phyloP scores from a whole-genome alignment of 2,113 vertebrate genomes.

The Bambusicola thoracicus region DNA sequence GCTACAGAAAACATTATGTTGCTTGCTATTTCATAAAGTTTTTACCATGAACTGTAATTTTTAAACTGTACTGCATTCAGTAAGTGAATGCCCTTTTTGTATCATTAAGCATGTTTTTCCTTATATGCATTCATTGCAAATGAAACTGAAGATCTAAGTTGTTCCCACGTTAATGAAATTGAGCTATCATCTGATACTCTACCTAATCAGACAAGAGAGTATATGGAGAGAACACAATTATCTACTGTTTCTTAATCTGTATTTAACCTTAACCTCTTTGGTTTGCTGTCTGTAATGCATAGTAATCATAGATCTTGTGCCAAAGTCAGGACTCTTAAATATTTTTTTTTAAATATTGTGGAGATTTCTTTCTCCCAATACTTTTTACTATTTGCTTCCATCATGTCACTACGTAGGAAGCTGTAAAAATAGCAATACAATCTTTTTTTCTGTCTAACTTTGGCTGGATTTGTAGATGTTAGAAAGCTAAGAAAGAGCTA shows the following conservation, averaged over 20 bases:
- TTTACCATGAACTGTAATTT: fast-evolving
- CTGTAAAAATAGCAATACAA: neutral
- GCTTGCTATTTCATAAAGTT: neutral
- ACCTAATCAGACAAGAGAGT: neutral
- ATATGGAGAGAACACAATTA: neutral
- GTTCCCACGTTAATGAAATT: neutral
- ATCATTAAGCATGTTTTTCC: neutral
- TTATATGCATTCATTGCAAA: neutral
- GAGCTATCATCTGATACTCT: neutral
- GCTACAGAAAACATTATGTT: neutral
- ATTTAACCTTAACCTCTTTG: neutral
- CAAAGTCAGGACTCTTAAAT: neutral
- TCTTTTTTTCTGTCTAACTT: neutral
- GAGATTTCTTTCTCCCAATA: neutral
- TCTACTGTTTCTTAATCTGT: neutral
- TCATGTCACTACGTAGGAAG: neutral
- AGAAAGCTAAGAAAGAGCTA: neutral
- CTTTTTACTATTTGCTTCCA: neutral
- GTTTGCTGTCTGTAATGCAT: neutral
- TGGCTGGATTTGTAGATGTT: neutral
- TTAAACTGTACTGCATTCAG: neutral
- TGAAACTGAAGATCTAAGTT: neutral
- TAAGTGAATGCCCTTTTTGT: neutral
- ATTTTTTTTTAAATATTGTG: neutral
- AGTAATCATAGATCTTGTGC: neutral